Evolutionary conservation across 2,797 vertebrate species (phyloP), one percentile per base, ranked within the genome.

Genomic region (Lutjanus argentimaculatus): DNA sequence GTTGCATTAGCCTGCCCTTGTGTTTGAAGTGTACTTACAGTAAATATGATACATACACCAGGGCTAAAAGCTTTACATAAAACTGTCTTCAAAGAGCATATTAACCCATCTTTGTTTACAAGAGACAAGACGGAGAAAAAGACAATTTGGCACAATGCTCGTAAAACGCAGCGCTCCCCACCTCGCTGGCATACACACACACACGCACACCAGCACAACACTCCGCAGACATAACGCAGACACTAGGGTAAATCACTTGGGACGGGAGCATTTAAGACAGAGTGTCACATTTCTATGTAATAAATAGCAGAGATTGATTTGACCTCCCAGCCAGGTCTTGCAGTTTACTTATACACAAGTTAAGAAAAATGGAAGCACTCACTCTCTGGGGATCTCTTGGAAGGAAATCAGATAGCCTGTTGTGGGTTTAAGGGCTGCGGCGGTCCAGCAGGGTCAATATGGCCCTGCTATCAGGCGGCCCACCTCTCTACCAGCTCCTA

Each of bases 221-320:
- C 75, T 72, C 75, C 55, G 83, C 93, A 95, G 95, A 96, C 45
- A 88, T 93, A 96, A 96, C 89, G 88, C 94, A 96, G 94, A 94
- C 94, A 92, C 86, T 81, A 93, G 94, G 87, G 94, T 97, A 97
- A 98, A 97, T 97, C 97, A 96, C 95, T 95, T 88, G 95, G 95
- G 97, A 98, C 95, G 85, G 95, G 94, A 96, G 95, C 95, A 96
- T 97, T 98, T 98, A 97, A 97, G 96, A 97, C 93, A 89, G 95
- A 95, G 97, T 97, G 97, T 98, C 97, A 96, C 96, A 96, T 99
- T 99, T 98, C 97, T 64, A 95, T 96, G 97, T 97, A 98, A 99
- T 99, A 99, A 99, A 99, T 96, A 97, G 97, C 97, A 97, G 80
- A 92, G 97, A 99, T 98, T 99, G 97, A 98, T 98, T 98, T 97